Percentiles rank a stretch among this genome's conserved stretches.
Conservation (phyloP, 1,140 invertebrate species). For the Drosophila melanogaster region Release_6_plus_ISO1_MT NT_033777.3:24099001-24099500, state of each 20-base stretch:
- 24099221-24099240: neutral
- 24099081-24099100: neutral
- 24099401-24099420: slow-evolving; percentile 39
- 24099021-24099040: slow-evolving; percentile 39
- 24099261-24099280: slow-evolving; percentile 23
- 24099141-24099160: too few relatives aligned
- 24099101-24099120: neutral
- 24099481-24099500: neutral
- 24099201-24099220: too few relatives aligned
- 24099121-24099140: neutral
- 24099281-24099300: slow-evolving; percentile 20
- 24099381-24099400: slow-evolving; percentile 4
- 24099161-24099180: too few relatives aligned
- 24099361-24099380: slow-evolving; percentile 13
- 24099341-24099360: slow-evolving; percentile 35
- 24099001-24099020: slow-evolving; percentile 15
- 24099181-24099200: neutral
- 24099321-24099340: slow-evolving; percentile 32
- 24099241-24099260: neutral
- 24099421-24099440: slow-evolving; percentile 44
- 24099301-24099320: slow-evolving; percentile 34
- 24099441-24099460: neutral
- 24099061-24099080: neutral
- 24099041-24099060: slow-evolving; percentile 10
- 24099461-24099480: neutral